A percentile compares a stretch with the other conserved stretches of the same genome.
phyloP scores from a whole-genome alignment of 1,140 invertebrate species.

The Drosophila jambulina region DNA sequence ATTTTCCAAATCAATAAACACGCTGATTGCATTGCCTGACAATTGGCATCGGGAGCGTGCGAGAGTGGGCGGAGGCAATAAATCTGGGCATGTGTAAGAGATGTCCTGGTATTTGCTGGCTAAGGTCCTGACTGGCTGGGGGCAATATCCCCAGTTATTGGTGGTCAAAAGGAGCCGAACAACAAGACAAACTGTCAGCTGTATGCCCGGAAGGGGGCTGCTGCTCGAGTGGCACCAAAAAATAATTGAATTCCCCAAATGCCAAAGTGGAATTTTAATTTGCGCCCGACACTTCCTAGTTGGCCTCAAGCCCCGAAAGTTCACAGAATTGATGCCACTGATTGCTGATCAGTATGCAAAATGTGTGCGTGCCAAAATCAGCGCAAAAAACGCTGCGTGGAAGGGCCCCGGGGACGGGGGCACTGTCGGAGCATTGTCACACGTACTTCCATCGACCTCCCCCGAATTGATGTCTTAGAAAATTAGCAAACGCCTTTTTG shows the following conservation, averaged over 20 bases:
- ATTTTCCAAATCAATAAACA: constrained; percentile 83
- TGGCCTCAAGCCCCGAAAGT: constrained; percentile 28
- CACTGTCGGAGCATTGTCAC: constrained; percentile 62
- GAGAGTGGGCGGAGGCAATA: constrained; percentile 51
- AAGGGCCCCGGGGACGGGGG: not conserved
- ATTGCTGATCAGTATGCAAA: constrained; percentile 84
- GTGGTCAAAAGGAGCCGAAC: constrained; percentile 48
- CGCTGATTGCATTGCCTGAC: constrained; percentile 78
- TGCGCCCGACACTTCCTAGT: constrained; percentile 57
- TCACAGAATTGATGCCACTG: constrained; percentile 46
- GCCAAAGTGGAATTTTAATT: constrained; percentile 83
- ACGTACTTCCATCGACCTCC: constrained; percentile 63
- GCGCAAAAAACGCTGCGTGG: constrained; percentile 59
- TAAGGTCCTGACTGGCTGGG: not conserved
- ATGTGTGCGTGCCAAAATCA: constrained; percentile 82
- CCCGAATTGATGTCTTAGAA: constrained; percentile 81
- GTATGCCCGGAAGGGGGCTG: constrained; percentile 38
- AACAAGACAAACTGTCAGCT: constrained; percentile 65
- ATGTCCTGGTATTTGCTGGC: constrained; percentile 47
- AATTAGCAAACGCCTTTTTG: constrained; percentile 64
- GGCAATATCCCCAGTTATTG: constrained; percentile 55
- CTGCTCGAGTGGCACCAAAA: constrained; percentile 45
- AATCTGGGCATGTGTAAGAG: constrained; percentile 60
- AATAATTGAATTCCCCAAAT: constrained; percentile 84
- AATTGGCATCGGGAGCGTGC: constrained; percentile 60